A percentile compares a stretch with the other conserved stretches of the same genome.
phyloP scores from a whole-genome alignment of 2,113 vertebrate species.

The Natator depressus region DNA sequence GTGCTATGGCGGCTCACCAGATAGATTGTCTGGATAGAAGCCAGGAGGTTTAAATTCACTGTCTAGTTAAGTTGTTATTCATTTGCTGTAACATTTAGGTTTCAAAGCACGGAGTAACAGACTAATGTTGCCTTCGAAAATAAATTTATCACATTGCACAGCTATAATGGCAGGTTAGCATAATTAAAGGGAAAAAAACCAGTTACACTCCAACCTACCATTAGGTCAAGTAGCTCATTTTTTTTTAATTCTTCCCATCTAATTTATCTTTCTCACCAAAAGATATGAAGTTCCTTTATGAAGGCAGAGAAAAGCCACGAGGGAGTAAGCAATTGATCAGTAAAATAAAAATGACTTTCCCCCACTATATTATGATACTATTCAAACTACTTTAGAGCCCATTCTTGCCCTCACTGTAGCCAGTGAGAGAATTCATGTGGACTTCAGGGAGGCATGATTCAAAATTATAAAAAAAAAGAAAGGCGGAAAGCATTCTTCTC shows the following conservation, averaged over 20 bases:
- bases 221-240: not conserved
- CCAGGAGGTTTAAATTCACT: not conserved
- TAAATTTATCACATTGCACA: not conserved
- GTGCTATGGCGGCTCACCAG: not conserved
- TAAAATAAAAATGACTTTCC: not conserved
- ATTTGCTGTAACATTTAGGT: not conserved
- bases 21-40: not conserved
- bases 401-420: not conserved
- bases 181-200: not conserved
- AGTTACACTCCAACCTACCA: not conserved
- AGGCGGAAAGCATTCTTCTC: rapidly evolving
- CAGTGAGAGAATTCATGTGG: not conserved
- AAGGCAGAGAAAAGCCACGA: not conserved
- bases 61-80: not conserved
- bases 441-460: not conserved
- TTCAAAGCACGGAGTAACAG: not conserved
- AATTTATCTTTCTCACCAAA: slow-evolving; percentile 16
- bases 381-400: not conserved
- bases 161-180: not conserved
- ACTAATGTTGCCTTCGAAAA: not conserved
- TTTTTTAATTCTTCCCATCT: not conserved
- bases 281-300: not conserved
- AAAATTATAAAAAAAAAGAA: not conserved
- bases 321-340: not conserved
- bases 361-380: not conserved